Conservation (phyloP, 2,113 vertebrate genomes). For the Setophaga petechia region DNA sequence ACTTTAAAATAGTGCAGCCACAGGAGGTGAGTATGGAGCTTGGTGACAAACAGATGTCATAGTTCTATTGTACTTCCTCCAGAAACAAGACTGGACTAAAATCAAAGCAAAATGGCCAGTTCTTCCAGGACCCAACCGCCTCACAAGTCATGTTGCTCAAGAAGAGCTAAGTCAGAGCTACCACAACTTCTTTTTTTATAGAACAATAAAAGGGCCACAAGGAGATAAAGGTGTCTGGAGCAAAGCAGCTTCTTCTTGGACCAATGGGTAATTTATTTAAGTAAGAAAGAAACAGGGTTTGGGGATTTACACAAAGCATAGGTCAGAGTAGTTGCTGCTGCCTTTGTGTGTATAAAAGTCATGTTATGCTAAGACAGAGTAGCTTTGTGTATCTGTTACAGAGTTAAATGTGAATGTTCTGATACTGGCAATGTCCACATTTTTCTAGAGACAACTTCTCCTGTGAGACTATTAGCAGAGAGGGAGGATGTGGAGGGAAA, state of each 20-base stretch:
- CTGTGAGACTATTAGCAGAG: background rate
- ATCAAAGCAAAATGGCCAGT: rapidly evolving
- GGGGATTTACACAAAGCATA: background rate
- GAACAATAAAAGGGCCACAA: background rate
- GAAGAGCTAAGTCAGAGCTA: background rate
- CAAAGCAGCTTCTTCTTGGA: background rate
- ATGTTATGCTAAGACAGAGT: background rate
- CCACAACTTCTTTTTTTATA: background rate
- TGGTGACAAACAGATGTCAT: background rate
- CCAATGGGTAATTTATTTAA: background rate
- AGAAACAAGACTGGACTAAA: background rate
- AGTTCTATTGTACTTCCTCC: background rate
- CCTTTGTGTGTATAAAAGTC: background rate
- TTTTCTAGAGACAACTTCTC: background rate
- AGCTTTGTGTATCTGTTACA: background rate
- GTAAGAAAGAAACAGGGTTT: background rate
- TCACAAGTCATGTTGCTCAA: background rate
- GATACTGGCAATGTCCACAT: background rate
- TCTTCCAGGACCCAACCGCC: background rate
- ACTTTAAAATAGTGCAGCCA: background rate
- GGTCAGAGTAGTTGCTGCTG: background rate
- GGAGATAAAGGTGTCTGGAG: background rate
- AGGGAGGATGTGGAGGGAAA: background rate
- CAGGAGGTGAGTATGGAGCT: background rate
- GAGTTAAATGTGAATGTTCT: background rate